Base-by-base conservation (phyloP, 1,140 invertebrate species). In the Yoshiicerus persimilis region DNA sequence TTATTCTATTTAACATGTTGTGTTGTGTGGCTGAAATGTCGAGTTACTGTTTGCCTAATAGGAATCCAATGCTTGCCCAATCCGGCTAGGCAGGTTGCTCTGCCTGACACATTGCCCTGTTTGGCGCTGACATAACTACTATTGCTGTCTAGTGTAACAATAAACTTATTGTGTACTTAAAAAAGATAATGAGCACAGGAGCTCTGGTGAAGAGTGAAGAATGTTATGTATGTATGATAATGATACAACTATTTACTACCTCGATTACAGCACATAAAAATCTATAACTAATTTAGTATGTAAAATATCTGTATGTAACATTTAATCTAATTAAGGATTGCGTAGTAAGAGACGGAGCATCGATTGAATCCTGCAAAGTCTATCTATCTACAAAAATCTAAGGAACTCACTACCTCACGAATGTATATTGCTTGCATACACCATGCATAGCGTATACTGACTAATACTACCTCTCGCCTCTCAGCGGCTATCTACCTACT, bases 251-350 rank as follows among this genome's bases (percentile, higher is more conserved):
- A 36, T 75, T 75, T 75, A 34, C 36, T 84, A 36, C 38, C 80
- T 84, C 80, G n/a, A 23, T 23, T 20, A 39, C 80, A 84, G 47
- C 41, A 47, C 11, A 20, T 56, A 16, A 56, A 47, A 56, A 85
- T 88, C 56, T 75, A 23, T 84, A 84, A 32, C 32, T 87, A 70
- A 85, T 88, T 88, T n/a, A n/a, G n/a, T n/a, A n/a, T n/a, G n/a
- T n/a, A n/a, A n/a, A n/a, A n/a, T n/a, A n/a, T n/a, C n/a, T n/a
- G n/a, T n/a, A n/a, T n/a, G n/a, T n/a, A n/a, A n/a, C n/a, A n/a
- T n/a, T n/a, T n/a, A 8, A 41, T 13, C 13, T 64, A 25, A 23
- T 23, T 66, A 80, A 80, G 75, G 30, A 80, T 80, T 80, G 32
- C 4, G 75, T 80, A n/a, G 75, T 9, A 38, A 80, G 75, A 38